phyloP scores from a whole-genome alignment of 2,797 vertebrate species.

The Muscicapa striata region DNA sequence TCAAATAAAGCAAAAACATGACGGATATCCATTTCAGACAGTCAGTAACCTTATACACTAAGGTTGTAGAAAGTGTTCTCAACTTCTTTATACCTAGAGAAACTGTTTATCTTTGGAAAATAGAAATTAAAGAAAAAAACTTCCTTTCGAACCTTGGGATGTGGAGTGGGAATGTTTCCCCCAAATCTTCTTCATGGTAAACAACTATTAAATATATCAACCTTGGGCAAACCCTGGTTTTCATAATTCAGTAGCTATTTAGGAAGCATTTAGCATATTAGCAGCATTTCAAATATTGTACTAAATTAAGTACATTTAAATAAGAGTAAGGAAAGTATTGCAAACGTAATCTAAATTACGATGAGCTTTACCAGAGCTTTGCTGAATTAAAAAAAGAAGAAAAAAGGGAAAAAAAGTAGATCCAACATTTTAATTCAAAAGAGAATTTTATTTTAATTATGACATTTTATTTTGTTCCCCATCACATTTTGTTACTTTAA shows the following conservation, averaged over 20 bases:
- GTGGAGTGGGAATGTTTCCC: accelerated
- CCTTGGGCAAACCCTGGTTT: accelerated
- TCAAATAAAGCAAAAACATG: neutral
- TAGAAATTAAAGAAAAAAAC: neutral
- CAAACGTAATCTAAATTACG: neutral
- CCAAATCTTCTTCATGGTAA: neutral
- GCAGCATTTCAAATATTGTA: neutral
- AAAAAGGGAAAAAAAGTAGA: neutral
- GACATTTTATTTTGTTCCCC: neutral
- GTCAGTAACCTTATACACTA: neutral
- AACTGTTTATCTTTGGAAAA: neutral
- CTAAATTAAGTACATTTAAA: neutral
- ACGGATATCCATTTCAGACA: neutral
- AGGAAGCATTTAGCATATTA: neutral
- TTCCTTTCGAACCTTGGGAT: neutral
- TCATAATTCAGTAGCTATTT: neutral
- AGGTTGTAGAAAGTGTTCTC: neutral
- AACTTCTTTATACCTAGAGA: neutral
- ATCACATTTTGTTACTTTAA: neutral
- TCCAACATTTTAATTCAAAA: neutral
- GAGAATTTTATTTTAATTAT: neutral
- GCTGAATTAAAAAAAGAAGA: neutral
- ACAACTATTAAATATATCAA: neutral
- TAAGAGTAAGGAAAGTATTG: neutral
- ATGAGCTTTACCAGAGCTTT: accelerated